Base-by-base conservation (phyloP, 2,888 invertebrate genomes). In the Synergus itoensis region DNA sequence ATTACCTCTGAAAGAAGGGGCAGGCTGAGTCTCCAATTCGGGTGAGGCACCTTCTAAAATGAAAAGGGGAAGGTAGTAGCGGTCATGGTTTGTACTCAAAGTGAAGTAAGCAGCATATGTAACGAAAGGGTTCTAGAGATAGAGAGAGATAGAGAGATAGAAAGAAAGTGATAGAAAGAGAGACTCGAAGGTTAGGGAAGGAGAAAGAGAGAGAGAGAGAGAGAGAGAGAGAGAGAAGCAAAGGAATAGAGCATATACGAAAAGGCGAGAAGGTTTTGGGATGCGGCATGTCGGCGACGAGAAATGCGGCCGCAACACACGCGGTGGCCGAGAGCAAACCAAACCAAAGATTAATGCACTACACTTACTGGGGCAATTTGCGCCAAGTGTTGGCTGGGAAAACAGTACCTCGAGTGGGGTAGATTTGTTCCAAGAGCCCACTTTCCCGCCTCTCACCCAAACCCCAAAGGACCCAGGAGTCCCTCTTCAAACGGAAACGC, bases 281-380 rank as follows among this genome's bases (percentile, higher is more conserved):
- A 85, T 88, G 89, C 87, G 89, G 88, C 87, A 86, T 90, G 89
- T 89, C 89, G 88, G 88, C 87, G 88, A 89, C 88, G 89, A 90
- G 89, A 90, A 90, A 89, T 88, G 90, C 87, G 86, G 90, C 90
- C 91, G 87, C 91, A 91, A 90, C 91, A 89, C 91, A 90, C 89
- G 89, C 90, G 91, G 88, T 86, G 88, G 88, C 88, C 87, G 87
- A 85, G 87, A 86, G 85, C 88, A 88, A 88, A 91, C 91, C 90
- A 91, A 92, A 91, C 92, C 92, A 92, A 92, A 92, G 92, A 92
- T 92, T 92, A 92, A 92, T 92, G 92, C 91, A 91, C 89, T 91
- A 90, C 91, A 91, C 90, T 91, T 92, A 91, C 91, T 89, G 85
- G 90, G 92, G 92, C 91, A 92, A 92, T 92, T 92, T 92, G 91